phyloP scores from a whole-genome alignment of 2,888 invertebrate species.

The Eurytoma californica region DNA sequence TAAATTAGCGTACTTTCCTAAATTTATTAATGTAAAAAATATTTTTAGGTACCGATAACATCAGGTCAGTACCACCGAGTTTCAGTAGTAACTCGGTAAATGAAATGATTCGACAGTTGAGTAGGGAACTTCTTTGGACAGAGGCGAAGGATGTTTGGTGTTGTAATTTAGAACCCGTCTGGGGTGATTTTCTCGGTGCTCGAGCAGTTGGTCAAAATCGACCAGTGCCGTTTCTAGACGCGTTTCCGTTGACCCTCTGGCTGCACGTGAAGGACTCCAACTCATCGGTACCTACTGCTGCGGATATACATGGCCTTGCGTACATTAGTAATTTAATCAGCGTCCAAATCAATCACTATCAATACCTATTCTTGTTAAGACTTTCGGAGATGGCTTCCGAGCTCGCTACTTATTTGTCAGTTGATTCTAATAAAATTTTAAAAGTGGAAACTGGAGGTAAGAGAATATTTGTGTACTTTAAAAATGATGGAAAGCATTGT shows the following conservation, averaged over 20 bases:
- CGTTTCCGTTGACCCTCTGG: conserved; percentile 93
- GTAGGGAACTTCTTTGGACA: conserved; percentile 82
- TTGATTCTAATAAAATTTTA: conserved; percentile 85
- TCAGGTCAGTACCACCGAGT: conserved; percentile 66
- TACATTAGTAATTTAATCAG: conserved; percentile 90
- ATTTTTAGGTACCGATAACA: conserved; percentile 70
- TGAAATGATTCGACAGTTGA: conserved; percentile 77
- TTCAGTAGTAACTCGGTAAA: conserved; percentile 75
- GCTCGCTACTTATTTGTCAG: conserved; percentile 85
- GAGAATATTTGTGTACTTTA: background rate
- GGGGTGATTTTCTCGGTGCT: conserved; percentile 94
- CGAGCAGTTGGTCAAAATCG: conserved; percentile 84
- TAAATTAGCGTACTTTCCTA: too few relatives aligned
- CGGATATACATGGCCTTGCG: conserved; percentile 87
- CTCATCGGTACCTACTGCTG: conserved; percentile 62
- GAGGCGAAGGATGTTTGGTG: conserved; percentile 94
- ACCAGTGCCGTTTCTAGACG: conserved; percentile 88
- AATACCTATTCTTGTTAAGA: conserved; percentile 91
- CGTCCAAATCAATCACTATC: conserved; percentile 94
- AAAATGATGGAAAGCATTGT: conserved; percentile 48
- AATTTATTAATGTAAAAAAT: too few relatives aligned
- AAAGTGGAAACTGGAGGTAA: conserved; percentile 75
- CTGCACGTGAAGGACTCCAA: conserved; percentile 77
- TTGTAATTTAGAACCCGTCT: conserved; percentile 90
- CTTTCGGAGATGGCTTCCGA: conserved; percentile 89